These are phyloP conservation scores for Gouania willdenowi DNA, from an alignment of 2,797 vertebrate species.

Conservation along the genomic window DNA sequence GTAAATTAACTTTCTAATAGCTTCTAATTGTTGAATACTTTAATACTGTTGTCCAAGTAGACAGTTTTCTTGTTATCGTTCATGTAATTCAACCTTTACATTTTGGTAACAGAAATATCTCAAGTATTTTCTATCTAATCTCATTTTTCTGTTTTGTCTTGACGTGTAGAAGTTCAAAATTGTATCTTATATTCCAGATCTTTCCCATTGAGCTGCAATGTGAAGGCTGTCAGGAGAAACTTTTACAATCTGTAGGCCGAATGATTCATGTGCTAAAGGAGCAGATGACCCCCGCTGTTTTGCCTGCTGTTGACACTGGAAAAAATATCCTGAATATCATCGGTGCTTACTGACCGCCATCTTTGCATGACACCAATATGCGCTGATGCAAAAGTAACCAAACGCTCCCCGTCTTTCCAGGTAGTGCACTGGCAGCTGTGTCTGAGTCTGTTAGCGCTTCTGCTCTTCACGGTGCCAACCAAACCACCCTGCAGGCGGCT, in stretches of 20 bases:
- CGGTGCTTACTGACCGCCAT: constrained; percentile 20
- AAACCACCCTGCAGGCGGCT: constrained; percentile 1
- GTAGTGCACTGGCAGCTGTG: constrained; percentile 58
- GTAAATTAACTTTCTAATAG: too few relatives aligned
- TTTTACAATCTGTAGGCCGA: constrained; percentile 62
- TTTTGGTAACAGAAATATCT: too few relatives aligned
- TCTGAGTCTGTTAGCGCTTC: constrained; percentile 21
- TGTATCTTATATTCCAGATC: constrained; percentile 43
- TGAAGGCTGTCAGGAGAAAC: constrained; percentile 42
- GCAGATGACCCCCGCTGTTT: constrained; percentile 40
- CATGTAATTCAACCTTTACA: too few relatives aligned
- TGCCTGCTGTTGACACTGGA: constrained; percentile 51
- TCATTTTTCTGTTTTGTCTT: neutral
- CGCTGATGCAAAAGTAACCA: neutral
- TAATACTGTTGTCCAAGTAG: too few relatives aligned
- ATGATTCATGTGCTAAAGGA: constrained; percentile 73
- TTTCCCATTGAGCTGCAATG: constrained; percentile 57
- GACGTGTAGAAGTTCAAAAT: neutral
- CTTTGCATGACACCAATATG: neutral
- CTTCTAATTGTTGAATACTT: too few relatives aligned
- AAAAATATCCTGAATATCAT: constrained; percentile 66
- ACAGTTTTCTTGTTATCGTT: too few relatives aligned
- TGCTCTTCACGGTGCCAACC: neutral
- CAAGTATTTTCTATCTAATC: neutral
- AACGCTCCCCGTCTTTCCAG: constrained; percentile 43